A percentile compares a stretch with the other conserved stretches of the same genome.
Conservation (phyloP, 1,140 invertebrate species). For the Drosophila nigromelanica region DNA sequence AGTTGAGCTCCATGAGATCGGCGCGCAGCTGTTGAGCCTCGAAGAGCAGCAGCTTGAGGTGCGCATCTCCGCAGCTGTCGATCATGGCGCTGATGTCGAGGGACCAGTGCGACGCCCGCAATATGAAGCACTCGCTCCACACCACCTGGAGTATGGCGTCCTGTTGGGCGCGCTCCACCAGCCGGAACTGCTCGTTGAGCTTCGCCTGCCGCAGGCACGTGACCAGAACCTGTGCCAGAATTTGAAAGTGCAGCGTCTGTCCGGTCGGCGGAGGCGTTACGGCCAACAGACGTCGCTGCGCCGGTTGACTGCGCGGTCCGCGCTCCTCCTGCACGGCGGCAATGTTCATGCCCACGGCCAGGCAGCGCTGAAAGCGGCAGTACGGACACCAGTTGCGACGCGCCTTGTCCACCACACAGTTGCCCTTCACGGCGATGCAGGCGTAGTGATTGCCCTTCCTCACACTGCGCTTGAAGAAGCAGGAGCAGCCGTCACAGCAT, state of each 20-base stretch:
- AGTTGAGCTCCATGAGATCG: constrained; percentile 86
- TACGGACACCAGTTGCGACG: constrained; percentile 94
- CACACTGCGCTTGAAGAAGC: constrained; percentile 94
- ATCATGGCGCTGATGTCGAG: constrained; percentile 84
- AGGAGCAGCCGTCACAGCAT: constrained; percentile 95
- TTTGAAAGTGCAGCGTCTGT: constrained; percentile 84
- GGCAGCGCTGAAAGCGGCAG: constrained; percentile 92
- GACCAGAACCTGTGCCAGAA: constrained; percentile 86
- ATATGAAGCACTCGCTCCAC: constrained; percentile 87
- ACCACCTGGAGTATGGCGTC: constrained; percentile 85
- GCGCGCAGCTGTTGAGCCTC: constrained; percentile 84
- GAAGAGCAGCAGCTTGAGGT: constrained; percentile 66
- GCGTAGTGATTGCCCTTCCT: constrained; percentile 88
- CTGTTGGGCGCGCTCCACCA: constrained; percentile 84
- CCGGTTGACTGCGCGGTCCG: constrained; percentile 86
- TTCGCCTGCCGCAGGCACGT: constrained; percentile 85
- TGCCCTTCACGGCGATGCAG: constrained; percentile 91
- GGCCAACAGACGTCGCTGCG: constrained; percentile 43
- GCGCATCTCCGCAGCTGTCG: constrained; percentile 68
- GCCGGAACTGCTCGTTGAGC: constrained; percentile 85
- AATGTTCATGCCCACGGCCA: constrained; percentile 91
- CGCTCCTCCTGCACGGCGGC: constrained; percentile 92
- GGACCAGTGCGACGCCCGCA: constrained; percentile 87
- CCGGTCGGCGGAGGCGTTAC: constrained; percentile 8
- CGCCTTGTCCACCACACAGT: constrained; percentile 92